Base-by-base conservation (phyloP, 2,888 invertebrate species). In the Phasia obesa region DNA sequence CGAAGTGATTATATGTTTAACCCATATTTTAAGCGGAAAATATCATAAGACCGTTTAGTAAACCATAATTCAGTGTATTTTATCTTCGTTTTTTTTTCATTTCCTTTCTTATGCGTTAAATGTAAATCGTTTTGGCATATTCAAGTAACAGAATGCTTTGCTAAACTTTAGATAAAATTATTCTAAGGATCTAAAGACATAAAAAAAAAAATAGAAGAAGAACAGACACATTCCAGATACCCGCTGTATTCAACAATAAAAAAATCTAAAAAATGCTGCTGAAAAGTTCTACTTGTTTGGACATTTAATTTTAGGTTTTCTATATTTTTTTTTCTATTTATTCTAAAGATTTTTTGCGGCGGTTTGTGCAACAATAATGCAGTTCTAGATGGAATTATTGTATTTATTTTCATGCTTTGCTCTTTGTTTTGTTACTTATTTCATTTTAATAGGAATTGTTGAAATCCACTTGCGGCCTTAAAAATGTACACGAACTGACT, bases 391-490 rank as follows among this genome's bases (percentile, higher is more conserved):
- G n/a, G n/a, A n/a, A n/a, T 59, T 27, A 38, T 17, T 59, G 23
- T 47, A 23, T 11, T 35, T 11, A 11, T 7, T 73, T 19, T 5
- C 11, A 11, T 11, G 3, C 11, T 35, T 35, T 35, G n/a, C 35
- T 51, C 25, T 23, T 13, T 49, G 59, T 19, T 53, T 67, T 23
- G n/a, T 31, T n/a, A n/a, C 7, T 49, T 59, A n/a, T 31, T 57
- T 0, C 19, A n/a, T 35, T 25, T 21, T 21, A 38, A 74, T 67
- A 23, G 11, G 47, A 65, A 73, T 51, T 64, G 75, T 60, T 79
- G 59, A 75, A 79, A 76, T 79, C 49, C 78, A 79, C 71, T 83
- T 79, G 83, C 71, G 76, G 79, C 75, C 71, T 62, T 76, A 67
- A 67, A 73, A 79, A 62, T 79, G 70, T 47, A 55, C 65, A 83